These are phyloP conservation scores for Baronia brevicornis DNA, from an alignment of 2,888 invertebrate species.

Conservation along the genomic window DNA sequence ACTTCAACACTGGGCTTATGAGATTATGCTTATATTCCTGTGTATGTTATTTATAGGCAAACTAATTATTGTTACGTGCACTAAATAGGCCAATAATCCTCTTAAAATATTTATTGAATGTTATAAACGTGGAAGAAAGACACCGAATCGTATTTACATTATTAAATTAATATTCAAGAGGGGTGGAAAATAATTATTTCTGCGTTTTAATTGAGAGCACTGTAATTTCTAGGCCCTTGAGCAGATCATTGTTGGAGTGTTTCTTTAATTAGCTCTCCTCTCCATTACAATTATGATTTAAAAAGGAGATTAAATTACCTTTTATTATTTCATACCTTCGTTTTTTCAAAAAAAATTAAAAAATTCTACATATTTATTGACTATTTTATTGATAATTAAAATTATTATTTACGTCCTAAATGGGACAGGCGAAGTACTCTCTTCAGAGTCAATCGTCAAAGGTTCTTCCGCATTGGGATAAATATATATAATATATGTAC, in stretches of 20 bases:
- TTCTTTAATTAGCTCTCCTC: conserved; percentile 20
- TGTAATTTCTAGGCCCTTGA: conserved; percentile 61
- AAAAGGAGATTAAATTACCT: conserved; percentile 14
- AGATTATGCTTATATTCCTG: no score
- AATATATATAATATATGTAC: no score
- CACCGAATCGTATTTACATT: conserved; percentile 54
- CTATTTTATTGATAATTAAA: no score
- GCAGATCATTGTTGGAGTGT: conserved; percentile 43
- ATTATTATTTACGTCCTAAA: no score
- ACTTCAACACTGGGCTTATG: no score
- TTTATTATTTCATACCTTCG: no score
- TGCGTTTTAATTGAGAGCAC: conserved; percentile 69
- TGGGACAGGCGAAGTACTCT: no score
- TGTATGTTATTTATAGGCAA: no score
- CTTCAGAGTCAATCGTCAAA: no score
- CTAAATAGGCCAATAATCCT: conserved; percentile 21
- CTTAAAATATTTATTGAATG: conserved; percentile 37
- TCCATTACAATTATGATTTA: conserved; percentile 15
- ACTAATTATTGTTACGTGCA: conserved; percentile 3
- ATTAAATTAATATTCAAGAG: conserved; percentile 67
- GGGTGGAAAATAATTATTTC: conserved; percentile 69
- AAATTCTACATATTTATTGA: no score
- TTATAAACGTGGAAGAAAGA: conserved; percentile 34
- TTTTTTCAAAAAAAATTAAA: no score
- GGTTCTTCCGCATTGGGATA: no score